Base-by-base conservation (phyloP, 2,113 vertebrate genomes). In the Scortum barcoo region DNA sequence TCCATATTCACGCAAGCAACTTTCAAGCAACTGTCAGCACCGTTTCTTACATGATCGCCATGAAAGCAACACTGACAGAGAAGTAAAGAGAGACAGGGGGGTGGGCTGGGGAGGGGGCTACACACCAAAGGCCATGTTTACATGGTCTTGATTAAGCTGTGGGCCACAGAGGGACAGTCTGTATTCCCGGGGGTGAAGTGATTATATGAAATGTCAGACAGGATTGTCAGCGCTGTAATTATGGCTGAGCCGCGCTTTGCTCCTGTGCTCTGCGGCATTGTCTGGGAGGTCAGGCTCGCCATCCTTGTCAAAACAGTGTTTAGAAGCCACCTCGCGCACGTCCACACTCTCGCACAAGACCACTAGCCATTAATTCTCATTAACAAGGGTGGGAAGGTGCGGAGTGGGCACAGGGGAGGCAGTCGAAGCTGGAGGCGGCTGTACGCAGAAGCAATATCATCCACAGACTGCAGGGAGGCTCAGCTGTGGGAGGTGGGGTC, bases 181-280 rank as follows among this genome's bases (percentile, higher is more conserved):
- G 82, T 86, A 71, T 84, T 79, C 89, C 86, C 78, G 0, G 62
- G 76, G 88, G 86, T 61, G 89, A 76, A 53, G 85, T 77, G 85
- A 88, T 92, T 88, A 84, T 86, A 82, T 80, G 84, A 92, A 91
- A 91, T 85, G 87, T 88, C 88, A 90, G 85, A 76, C 87, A 74
- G 80, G 83, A 86, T 80, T 76, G 80, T 83, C 83, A 68, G 85
- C n/a, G 19, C 56, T 78, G 86, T 92, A 92, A 93, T 92, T 94
- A 92, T 22, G 78, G 78, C 56, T 0, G 42, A 80, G 83, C 62
- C 40, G 68, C 1, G 69, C 42, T 81, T 24, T 66, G 73, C 85
- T 85, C 68, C 75, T 70, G 76, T 54, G 86, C 87, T 81, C 88
- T 56, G 78, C 44, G n/a, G 78, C 62, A 71, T 74, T 65, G 83